Percentiles rank a stretch among this genome's conserved stretches.
phyloP scores from a whole-genome alignment of 1,140 invertebrate genomes.

The Hormaphis cornu region DNA sequence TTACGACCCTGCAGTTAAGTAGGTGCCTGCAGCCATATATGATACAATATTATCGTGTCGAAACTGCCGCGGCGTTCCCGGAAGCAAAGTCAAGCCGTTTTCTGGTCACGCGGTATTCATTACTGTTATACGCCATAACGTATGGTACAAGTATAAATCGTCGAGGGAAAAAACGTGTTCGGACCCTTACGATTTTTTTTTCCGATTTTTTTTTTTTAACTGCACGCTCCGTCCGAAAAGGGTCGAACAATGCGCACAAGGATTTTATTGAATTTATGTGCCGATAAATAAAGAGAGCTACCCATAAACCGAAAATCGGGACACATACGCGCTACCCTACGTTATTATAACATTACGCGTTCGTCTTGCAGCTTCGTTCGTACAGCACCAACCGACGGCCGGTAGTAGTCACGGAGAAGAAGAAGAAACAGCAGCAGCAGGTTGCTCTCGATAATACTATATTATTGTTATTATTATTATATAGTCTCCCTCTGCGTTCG shows the following conservation, averaged over 20 bases:
- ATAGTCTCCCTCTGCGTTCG: background rate
- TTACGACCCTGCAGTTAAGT: too few relatives aligned
- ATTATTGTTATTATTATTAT: too few relatives aligned
- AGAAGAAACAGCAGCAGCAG: too few relatives aligned
- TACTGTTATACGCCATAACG: background rate
- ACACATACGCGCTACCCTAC: too few relatives aligned
- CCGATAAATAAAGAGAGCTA: conserved; percentile 21
- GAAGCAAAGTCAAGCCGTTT: conserved; percentile 21
- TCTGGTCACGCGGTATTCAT: background rate
- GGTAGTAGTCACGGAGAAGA: background rate
- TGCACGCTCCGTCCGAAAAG: background rate
- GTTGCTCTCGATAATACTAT: too few relatives aligned
- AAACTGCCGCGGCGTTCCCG: too few relatives aligned
- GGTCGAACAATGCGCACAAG: background rate
- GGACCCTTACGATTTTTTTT: background rate
- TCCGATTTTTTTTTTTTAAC: background rate
- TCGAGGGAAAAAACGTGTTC: background rate
- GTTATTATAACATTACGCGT: too few relatives aligned
- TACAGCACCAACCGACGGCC: background rate
- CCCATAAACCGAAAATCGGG: conserved; percentile 6
- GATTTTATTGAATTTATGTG: conserved; percentile 8
- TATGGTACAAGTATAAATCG: background rate
- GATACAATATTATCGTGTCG: background rate
- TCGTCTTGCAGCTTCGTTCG: too few relatives aligned
- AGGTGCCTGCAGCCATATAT: too few relatives aligned